Evolutionary conservation across 2,888 invertebrate genomes (phyloP).

Genomic region (Pinctada fucata): DNA sequence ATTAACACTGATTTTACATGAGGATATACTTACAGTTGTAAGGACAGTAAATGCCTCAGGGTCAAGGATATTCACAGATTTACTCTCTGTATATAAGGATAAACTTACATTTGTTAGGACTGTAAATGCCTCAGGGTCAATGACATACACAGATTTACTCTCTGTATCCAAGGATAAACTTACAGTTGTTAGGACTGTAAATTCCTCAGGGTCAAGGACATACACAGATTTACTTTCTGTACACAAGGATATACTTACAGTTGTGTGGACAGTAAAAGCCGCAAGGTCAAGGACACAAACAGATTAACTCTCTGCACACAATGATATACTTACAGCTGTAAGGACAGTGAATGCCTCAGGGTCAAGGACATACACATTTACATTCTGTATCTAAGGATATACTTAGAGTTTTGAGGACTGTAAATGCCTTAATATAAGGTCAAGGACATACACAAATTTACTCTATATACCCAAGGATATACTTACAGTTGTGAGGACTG

Average conservation of each 20-base stretch:
- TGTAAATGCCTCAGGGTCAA: constrained; percentile 78
- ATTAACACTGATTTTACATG: too few relatives aligned
- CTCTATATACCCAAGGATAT: constrained; percentile 90
- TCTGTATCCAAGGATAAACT: constrained; percentile 88
- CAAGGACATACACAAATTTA: constrained; percentile 89
- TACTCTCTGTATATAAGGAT: too few relatives aligned
- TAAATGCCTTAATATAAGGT: constrained; percentile 68
- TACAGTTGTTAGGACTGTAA: constrained; percentile 84
- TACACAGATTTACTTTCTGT: constrained; percentile 92
- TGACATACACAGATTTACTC: constrained; percentile 87
- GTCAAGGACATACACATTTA: constrained; percentile 74
- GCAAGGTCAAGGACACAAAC: too few relatives aligned
- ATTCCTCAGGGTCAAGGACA: constrained; percentile 93
- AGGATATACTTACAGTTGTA: constrained; percentile 77
- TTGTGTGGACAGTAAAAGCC: constrained; percentile 88
- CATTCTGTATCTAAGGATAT: too few relatives aligned
- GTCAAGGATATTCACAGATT: constrained; percentile 78
- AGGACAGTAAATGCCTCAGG: constrained; percentile 92
- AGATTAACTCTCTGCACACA: constrained; percentile 65
- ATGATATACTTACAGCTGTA: constrained; percentile 77
- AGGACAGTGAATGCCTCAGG: constrained; percentile 92
- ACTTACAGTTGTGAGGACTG: constrained; percentile 82
- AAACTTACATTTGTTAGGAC: too few relatives aligned
- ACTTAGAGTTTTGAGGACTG: too few relatives aligned
- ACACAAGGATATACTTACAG: constrained; percentile 81